phyloP scores from a whole-genome alignment of 2,113 vertebrate genomes.

The Lagopus leucura region DNA sequence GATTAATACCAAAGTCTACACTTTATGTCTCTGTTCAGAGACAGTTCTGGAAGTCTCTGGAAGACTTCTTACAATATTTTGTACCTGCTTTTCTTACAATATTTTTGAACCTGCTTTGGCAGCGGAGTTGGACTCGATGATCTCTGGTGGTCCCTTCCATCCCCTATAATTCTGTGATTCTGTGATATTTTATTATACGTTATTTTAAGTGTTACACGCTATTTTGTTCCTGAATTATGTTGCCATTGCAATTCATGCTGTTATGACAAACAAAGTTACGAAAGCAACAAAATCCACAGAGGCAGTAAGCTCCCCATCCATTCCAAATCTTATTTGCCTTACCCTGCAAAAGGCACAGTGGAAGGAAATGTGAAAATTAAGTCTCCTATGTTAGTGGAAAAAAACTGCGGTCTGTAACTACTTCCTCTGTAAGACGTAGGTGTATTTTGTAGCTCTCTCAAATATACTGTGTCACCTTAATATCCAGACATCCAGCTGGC shows the following conservation, averaged over 20 bases:
- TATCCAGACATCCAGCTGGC: background rate
- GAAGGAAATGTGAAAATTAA: background rate
- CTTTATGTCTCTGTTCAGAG: background rate
- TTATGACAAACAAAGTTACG: background rate
- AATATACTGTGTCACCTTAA: background rate
- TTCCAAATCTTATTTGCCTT: background rate
- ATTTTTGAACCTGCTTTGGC: too few relatives aligned
- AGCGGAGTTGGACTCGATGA: too few relatives aligned
- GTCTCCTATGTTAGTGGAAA: background rate
- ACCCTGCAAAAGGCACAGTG: background rate
- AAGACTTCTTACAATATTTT: background rate
- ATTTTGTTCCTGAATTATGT: background rate
- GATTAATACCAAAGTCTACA: background rate
- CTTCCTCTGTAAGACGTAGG: background rate
- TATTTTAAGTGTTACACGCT: background rate
- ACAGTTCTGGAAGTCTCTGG: background rate
- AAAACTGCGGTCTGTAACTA: background rate
- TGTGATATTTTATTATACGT: background rate
- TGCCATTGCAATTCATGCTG: background rate
- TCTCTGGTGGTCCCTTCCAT: too few relatives aligned
- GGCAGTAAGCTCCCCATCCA: background rate
- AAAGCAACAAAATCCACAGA: background rate
- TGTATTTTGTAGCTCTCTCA: background rate
- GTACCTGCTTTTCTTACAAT: too few relatives aligned
- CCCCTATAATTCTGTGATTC: too few relatives aligned